These are phyloP conservation scores for Pavo muticus DNA, from an alignment of 2,113 vertebrate species.

Conservation along the genomic window DNA sequence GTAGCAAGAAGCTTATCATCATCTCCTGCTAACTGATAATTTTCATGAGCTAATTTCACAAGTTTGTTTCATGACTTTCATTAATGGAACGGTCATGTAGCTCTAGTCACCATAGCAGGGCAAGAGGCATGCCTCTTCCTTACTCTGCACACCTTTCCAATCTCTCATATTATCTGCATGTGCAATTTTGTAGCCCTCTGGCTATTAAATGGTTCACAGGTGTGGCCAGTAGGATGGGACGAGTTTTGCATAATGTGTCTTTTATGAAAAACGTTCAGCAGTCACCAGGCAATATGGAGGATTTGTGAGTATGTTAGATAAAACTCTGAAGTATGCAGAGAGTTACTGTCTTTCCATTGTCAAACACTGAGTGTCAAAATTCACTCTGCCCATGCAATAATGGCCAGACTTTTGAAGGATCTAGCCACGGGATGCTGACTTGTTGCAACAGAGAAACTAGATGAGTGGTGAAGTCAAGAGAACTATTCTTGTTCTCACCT, in stretches of 20 bases:
- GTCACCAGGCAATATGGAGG: not conserved
- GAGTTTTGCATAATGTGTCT: not conserved
- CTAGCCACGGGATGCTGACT: not conserved
- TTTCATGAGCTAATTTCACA: not conserved
- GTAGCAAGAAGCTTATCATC: not conserved
- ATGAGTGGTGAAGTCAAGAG: not conserved
- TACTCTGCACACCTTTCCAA: not conserved
- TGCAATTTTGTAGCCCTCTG: not conserved
- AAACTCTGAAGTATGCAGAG: not conserved
- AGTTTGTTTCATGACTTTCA: not conserved
- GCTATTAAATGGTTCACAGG: not conserved
- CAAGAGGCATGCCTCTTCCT: not conserved
- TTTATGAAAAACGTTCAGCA: not conserved
- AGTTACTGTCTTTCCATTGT: not conserved
- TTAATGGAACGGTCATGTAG: not conserved
- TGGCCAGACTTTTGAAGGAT: not conserved
- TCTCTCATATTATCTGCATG: not conserved
- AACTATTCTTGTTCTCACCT: not conserved
- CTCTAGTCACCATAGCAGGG: not conserved
- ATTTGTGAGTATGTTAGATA: not conserved
- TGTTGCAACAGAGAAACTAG: not conserved
- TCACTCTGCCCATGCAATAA: not conserved
- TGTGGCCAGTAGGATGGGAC: not conserved
- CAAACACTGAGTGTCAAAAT: not conserved
- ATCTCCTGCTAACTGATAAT: not conserved